Evolutionary conservation across 2,888 invertebrate genomes (phyloP), one percentile per base, ranked within the genome.

Genomic region (Thysanoteuthis rhombus): DNA sequence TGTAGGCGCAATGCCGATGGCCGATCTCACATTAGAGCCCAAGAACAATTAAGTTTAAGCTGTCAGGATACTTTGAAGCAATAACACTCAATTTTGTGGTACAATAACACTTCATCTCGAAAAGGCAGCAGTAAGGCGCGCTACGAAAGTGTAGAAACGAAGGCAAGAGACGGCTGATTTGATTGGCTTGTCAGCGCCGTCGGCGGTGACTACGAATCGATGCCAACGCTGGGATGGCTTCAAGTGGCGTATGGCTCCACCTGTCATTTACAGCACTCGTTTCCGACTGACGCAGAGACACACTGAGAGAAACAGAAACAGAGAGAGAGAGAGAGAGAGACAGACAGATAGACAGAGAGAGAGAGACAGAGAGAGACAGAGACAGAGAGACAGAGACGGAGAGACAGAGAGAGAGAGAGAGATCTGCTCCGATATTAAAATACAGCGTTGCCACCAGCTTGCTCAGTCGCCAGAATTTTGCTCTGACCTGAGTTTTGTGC

Each of bases 41-140:
- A 75, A 75, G 75, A 75, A 75, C 75, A 75, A 75, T 75, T 75
- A 75, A 75, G 75, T 75, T 75, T 75, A 75, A 75, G 75, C 75
- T 75, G 75, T 75, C 75, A 75, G 75, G 75, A 75, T 75, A 75
- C 75, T 75, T 75, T 75, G 75, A 75, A 75, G 75, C 75, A 75
- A 75, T 75, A 75, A 75, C 75, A 75, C 75, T 75, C 75, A 75
- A 75, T 75, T 75, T 75, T 75, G 75, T 75, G 75, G 75, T 75
- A 75, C 75, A 75, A 75, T 75, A 75, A 75, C 75, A 75, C 75
- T 75, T 75, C 75, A 75, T 75, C n/a, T 75, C 75, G 75, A 75
- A 75, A 75, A 75, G 75, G n/a, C 75, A 75, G 75, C 75, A 75
- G 75, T 75, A 75, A n/a, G 75, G n/a, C 75, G 75, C 75, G 75